A percentile compares a stretch with the other conserved stretches of the same genome.
Evolutionary conservation across 2,888 invertebrate species (phyloP).

Genomic region (Drosophila vallismaia): DNA sequence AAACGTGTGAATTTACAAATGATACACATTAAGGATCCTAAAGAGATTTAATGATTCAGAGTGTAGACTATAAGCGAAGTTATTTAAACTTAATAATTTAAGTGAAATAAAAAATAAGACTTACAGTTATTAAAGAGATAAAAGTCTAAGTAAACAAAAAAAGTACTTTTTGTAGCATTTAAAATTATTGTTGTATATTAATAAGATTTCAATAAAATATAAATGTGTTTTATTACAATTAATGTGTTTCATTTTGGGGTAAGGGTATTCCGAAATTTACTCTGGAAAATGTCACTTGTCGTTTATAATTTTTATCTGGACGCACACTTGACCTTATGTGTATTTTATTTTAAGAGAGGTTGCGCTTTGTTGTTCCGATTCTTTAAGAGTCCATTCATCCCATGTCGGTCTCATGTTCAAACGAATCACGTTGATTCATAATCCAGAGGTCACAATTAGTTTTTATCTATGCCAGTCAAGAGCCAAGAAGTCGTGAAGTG

Average conservation of each 20-base stretch:
- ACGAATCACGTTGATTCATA: conserved; percentile 17
- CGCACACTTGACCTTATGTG: conserved; percentile 25
- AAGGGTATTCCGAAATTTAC: not conserved
- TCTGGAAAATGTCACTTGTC: not conserved
- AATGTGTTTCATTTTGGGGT: conserved; percentile 3
- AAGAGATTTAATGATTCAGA: not conserved
- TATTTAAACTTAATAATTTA: no score
- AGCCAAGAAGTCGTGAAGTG: conserved; percentile 18
- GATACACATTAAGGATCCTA: not conserved
- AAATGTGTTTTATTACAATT: not conserved
- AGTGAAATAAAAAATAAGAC: not conserved
- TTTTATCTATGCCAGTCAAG: conserved; percentile 17
- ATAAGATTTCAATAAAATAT: not conserved
- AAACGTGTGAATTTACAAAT: not conserved
- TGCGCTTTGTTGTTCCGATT: conserved; percentile 14
- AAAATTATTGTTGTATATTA: not conserved
- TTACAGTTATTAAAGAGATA: not conserved
- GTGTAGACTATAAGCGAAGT: no score
- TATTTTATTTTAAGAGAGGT: conserved; percentile 13
- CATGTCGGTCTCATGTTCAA: not conserved
- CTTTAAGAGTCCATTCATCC: conserved; percentile 33
- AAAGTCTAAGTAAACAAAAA: not conserved
- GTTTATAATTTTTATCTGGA: conserved; percentile 13
- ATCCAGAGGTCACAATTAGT: conserved; percentile 33
- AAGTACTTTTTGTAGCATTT: not conserved